These are phyloP conservation scores for Meriones unguiculatus DNA, from an alignment of 2,113 vertebrate genomes.

Conservation along the genomic window DNA sequence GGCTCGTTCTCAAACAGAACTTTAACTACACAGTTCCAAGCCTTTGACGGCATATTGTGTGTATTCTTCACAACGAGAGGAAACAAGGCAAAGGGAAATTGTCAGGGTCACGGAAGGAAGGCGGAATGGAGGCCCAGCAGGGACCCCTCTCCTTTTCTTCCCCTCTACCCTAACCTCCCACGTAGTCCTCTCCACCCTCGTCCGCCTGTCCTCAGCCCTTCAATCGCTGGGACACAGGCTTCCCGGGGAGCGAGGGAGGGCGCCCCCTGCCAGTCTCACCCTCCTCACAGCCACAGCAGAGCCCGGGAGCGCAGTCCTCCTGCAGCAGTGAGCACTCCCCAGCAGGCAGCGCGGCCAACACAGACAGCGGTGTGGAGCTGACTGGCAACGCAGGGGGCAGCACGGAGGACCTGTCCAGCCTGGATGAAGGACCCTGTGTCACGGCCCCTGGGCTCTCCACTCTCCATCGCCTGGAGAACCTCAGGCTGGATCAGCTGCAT, in stretches of 20 bases:
- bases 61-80: not conserved
- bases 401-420: conserved; percentile 94
- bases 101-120: not conserved
- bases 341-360: conserved; percentile 96
- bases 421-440: conserved; percentile 90
- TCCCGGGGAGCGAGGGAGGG: too few relatives aligned
- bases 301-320: conserved; percentile 95
- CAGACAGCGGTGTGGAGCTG: conserved; percentile 98
- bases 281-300: conserved; percentile 92
- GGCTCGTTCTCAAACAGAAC: not conserved
- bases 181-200: not conserved
- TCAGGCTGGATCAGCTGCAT: conserved; percentile 98
- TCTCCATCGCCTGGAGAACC: conserved; percentile 94
- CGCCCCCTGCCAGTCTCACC: not conserved
- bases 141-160: not conserved
- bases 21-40: not conserved
- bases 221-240: not conserved
- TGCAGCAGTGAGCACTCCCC: conserved; percentile 98
- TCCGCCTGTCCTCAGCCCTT: not conserved
- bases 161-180: not conserved
- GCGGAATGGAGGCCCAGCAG: not conserved
- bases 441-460: conserved; percentile 91
- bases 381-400: conserved; percentile 94
- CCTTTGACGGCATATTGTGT: not conserved
- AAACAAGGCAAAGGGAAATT: conserved; percentile 35